Percentiles rank a stretch among this genome's conserved stretches.
Evolutionary conservation across 2,888 invertebrate species (phyloP).

Genomic region (Synanthedon tipuliformis): DNA sequence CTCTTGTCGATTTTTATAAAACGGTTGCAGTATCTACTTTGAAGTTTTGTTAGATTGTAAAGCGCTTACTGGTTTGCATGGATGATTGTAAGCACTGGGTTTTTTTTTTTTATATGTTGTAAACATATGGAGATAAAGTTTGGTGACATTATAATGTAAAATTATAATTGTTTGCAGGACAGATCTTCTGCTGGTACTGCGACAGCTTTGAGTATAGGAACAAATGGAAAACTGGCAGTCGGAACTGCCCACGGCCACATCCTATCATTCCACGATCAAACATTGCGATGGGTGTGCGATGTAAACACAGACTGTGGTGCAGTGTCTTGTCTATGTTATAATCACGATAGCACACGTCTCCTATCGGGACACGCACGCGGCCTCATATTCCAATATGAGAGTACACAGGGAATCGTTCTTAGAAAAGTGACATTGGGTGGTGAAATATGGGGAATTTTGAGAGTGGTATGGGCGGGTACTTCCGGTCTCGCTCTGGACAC

Average conservation of each 20-base stretch:
- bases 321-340: constrained; percentile 86
- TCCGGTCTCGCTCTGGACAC: constrained; percentile 79
- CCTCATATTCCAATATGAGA: constrained; percentile 91
- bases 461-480: constrained; percentile 58
- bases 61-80: too few species aligned
- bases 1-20: too few species aligned
- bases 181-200: constrained; percentile 90
- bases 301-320: constrained; percentile 79
- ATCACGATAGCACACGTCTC: constrained; percentile 86
- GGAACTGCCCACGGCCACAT: constrained; percentile 95
- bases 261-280: constrained; percentile 81
- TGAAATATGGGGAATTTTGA: constrained; percentile 57
- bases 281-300: constrained; percentile 87
- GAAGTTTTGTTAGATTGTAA: too few species aligned
- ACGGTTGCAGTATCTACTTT: too few species aligned
- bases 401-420: constrained; percentile 71
- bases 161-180: constrained; percentile 72
- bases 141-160: not conserved
- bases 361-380: constrained; percentile 82
- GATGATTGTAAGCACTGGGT: too few species aligned
- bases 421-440: constrained; percentile 58
- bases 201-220: constrained; percentile 80
- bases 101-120: too few species aligned
- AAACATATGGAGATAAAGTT: too few species aligned
- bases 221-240: constrained; percentile 83